Base-by-base conservation (phyloP, 1,140 invertebrate species). In the Vanessa tameamea region DNA sequence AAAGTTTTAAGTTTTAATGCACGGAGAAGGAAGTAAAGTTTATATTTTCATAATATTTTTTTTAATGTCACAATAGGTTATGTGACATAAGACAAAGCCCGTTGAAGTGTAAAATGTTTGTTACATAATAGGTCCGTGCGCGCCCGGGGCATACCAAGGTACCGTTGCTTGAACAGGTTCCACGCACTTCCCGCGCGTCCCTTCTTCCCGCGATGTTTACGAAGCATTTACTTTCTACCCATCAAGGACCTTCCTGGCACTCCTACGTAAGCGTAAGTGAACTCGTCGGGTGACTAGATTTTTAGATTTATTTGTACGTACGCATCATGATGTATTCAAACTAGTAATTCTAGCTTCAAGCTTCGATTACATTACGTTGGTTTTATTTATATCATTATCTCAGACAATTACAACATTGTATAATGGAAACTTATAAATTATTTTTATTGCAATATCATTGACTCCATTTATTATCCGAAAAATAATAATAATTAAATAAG, bases 51-150 rank as follows among this genome's bases (percentile, higher is more conserved):
- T 43, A 43, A 31, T 31, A 31, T 31, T 43, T 43, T 37, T 43
- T 43, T 43, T 5, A 6, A 43, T 43, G 7, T 5, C n/a, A 55
- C n/a, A n/a, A 55, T 57, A 8, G 53, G 66, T 66, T 23, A 75
- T 68, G 71, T 64, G 47, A 70, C 71, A 64, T 23, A 77, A 78
- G 75, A 78, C 77, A 77, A 76, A 86, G 13, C 53, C 69, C 84
- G 87, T 81, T 81, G 79, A 79, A 84, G 83, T 82, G 82, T 86
- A 90, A 90, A 87, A 88, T 87, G 82, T 82, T 81, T 82, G 84
- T 92, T 92, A 92, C 83, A 92, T 92, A 91, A 92, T 90, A 86
- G 85, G 79, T 89, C 86, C 88, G 86, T 90, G 85, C 77, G 73
- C 80, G 86, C 85, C 82, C 79, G 74, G 82, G 83, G 88, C 87